Conservation (phyloP, 2,113 vertebrate genomes). For the Eira barbara region DNA sequence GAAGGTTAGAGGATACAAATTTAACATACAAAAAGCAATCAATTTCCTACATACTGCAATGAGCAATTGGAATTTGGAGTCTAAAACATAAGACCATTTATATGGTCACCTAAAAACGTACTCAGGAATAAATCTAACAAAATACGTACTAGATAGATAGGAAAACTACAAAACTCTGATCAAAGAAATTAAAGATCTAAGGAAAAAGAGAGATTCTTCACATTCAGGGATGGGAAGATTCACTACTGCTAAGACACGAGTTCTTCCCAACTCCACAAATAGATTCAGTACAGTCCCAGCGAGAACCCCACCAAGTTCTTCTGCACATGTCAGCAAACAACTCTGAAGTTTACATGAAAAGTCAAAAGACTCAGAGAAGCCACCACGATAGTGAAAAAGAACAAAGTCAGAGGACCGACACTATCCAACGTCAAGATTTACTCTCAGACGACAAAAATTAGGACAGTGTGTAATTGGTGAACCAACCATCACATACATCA, state of each 20-base stretch:
- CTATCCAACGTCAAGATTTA: not conserved
- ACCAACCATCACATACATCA: not conserved
- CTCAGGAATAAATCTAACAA: not conserved
- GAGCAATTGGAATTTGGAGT: not conserved
- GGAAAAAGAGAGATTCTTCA: not conserved
- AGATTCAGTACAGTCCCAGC: no score
- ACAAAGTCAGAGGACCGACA: not conserved
- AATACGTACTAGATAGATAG: no score
- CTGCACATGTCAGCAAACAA: no score
- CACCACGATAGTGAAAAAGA: not conserved
- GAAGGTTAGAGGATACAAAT: not conserved
- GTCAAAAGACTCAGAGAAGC: not conserved
- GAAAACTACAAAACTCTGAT: no score
- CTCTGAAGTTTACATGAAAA: not conserved
- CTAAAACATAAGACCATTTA: not conserved
- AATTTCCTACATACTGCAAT: not conserved
- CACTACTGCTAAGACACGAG: no score
- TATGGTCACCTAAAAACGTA: not conserved
- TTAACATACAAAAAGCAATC: not conserved
- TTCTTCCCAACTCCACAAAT: no score
- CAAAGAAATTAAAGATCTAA: not conserved
- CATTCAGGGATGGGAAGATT: not conserved
- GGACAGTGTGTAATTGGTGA: not conserved
- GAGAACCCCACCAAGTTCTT: no score
- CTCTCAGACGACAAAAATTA: not conserved